These are phyloP conservation scores for Apamea epomidion DNA, from an alignment of 2,888 invertebrate genomes.

Conservation along the genomic window DNA sequence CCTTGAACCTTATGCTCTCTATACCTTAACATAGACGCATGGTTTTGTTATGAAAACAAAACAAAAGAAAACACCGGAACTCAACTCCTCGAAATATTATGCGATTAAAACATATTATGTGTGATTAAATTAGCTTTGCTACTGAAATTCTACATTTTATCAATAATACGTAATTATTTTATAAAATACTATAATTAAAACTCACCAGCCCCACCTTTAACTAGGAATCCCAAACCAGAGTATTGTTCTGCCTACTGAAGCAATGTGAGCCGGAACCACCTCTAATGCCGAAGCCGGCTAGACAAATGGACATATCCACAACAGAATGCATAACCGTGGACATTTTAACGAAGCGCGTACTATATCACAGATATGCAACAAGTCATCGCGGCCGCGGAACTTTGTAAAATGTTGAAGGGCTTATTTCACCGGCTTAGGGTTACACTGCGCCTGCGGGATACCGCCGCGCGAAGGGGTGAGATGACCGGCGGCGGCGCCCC, in stretches of 20 bases:
- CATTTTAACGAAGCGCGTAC: neutral
- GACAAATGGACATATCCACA: neutral
- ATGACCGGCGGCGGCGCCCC: neutral
- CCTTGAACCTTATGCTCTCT: neutral
- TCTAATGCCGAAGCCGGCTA: conserved; percentile 25
- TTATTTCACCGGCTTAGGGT: neutral
- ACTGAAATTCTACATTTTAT: neutral
- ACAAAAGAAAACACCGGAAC: neutral
- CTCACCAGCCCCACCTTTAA: conserved; percentile 23
- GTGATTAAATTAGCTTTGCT: neutral
- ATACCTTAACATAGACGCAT: neutral
- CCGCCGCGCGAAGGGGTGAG: neutral
- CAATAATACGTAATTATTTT: neutral
- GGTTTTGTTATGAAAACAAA: conserved; percentile 11
- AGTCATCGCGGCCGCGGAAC: conserved; percentile 14
- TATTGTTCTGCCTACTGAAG: conserved; percentile 19
- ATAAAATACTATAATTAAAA: neutral
- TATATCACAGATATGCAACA: conserved; percentile 32
- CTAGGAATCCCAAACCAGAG: neutral
- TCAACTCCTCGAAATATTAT: neutral
- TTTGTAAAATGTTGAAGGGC: conserved; percentile 19
- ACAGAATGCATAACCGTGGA: too few species aligned
- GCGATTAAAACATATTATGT: too few species aligned
- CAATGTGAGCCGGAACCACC: conserved; percentile 33
- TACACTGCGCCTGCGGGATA: conserved; percentile 45